These are phyloP conservation scores for Drosophila lutescens DNA, from an alignment of 2,888 invertebrate genomes.

Conservation along the genomic window DNA sequence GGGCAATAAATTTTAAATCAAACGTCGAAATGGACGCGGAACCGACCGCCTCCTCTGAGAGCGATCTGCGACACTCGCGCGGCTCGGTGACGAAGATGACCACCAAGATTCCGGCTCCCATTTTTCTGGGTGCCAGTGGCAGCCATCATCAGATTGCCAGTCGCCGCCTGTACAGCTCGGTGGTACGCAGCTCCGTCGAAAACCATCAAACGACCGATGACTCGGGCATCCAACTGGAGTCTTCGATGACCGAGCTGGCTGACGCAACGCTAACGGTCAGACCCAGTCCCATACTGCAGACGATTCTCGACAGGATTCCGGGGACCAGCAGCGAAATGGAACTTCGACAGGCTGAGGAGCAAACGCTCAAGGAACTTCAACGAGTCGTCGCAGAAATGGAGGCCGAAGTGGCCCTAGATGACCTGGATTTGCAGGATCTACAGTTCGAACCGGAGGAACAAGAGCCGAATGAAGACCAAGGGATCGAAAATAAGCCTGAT, in stretches of 20 bases:
- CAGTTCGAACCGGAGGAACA: background rate
- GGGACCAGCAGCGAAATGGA: conserved; percentile 17
- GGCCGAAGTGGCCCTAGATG: conserved; percentile 43
- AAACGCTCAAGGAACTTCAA: conserved; percentile 58
- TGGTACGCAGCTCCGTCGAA: background rate
- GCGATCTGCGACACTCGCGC: background rate
- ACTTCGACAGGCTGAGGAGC: conserved; percentile 48
- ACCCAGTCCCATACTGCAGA: conserved; percentile 9
- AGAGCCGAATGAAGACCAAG: background rate
- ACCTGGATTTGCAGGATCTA: conserved; percentile 1
- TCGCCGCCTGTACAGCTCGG: conserved; percentile 52
- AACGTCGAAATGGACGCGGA: conserved; percentile 3
- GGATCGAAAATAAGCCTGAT: background rate
- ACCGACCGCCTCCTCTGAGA: background rate
- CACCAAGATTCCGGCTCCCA: conserved; percentile 57
- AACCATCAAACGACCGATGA: conserved; percentile 26
- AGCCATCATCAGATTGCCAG: conserved; percentile 8
- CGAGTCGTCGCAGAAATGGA: conserved; percentile 73
- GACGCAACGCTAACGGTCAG: conserved; percentile 1
- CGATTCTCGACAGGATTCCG: conserved; percentile 7
- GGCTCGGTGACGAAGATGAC: conserved; percentile 22
- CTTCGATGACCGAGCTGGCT: conserved; percentile 27
- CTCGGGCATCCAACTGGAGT: conserved; percentile 53
- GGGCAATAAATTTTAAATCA: background rate
- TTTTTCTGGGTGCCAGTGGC: conserved; percentile 17